Evolutionary conservation across 2,888 invertebrate genomes (phyloP), one percentile per base, ranked within the genome.

Genomic region (Oeneis ivallda): DNA sequence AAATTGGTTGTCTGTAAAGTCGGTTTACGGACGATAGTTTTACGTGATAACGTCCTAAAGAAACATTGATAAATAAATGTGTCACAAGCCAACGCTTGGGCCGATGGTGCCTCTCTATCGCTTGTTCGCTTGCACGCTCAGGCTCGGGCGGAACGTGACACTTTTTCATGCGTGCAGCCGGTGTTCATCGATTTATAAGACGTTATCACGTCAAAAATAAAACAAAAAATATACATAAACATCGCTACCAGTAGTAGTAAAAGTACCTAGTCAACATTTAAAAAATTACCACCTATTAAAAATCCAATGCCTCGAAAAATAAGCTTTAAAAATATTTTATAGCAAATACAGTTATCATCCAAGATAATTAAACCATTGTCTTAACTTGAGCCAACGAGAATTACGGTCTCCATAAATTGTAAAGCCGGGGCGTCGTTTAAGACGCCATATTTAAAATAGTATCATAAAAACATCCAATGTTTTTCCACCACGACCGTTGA

Each of bases 281-380:
- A 45, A 56, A 37, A 63, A 43, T n/a, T 47, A 58, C 45, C 19
- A 39, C n/a, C 61, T 62, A 68, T 26, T 59, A 63, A 61, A 60
- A 60, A 62, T 64, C 34, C 53, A 19, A 66, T 41, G 50, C 47
- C 62, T 52, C 52, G 19, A 52, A 59, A 56, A 63, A 65, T 19
- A 54, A 34, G 34, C 57, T 49, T 74, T 83, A 80, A 84, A 82
- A 81, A 52, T 75, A 75, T 79, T 86, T 86, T 83, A 87, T 80
- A 76, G 80, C 75, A 78, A 78, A 78, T 77, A 76, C 83, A 84
- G 85, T 89, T 88, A 90, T 85, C 86, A 83, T 86, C 83, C 76
- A 76, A 80, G 79, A 87, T 89, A 89, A 90, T 90, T 90, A 90
- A 88, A 85, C 85, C 88, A 88, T 90, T 90, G 90, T 90, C 83